Percentiles rank a stretch among this genome's conserved stretches.
Conservation (phyloP, 2,797 vertebrate genomes). For the Myripristis jacobus region DNA sequence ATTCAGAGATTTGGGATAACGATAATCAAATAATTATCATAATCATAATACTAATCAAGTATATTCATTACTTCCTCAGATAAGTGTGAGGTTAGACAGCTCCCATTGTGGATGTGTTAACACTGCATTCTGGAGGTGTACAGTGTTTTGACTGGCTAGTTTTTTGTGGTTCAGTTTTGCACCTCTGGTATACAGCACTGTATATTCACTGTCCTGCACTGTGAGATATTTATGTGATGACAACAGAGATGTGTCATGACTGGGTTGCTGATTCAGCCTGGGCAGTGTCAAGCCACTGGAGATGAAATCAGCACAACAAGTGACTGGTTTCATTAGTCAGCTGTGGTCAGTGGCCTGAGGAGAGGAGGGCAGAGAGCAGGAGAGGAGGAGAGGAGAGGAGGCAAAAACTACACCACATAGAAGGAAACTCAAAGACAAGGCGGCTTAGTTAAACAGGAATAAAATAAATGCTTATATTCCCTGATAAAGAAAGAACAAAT, state of each 20-base stretch:
- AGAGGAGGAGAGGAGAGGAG: neutral
- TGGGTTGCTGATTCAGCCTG: constrained; percentile 6
- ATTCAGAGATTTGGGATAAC: too few species aligned
- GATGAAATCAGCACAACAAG: neutral
- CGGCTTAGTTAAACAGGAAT: neutral
- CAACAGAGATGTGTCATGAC: constrained; percentile 3
- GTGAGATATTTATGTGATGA: neutral
- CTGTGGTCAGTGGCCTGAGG: constrained; percentile 6
- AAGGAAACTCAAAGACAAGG: neutral
- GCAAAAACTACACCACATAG: neutral
- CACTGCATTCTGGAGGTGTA: too few species aligned
- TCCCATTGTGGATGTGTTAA: too few species aligned
- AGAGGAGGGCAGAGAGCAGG: neutral
- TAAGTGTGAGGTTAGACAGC: too few species aligned
- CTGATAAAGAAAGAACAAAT: neutral
- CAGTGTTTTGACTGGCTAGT: too few species aligned
- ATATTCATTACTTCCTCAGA: too few species aligned
- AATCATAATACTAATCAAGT: too few species aligned
- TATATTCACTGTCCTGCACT: neutral
- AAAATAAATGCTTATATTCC: constrained; percentile 14
- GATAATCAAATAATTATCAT: too few species aligned
- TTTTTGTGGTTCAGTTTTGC: too few species aligned
- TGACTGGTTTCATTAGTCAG: neutral
- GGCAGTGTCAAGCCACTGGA: neutral
- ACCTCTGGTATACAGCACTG: neutral